Base-by-base conservation (phyloP, 2,113 vertebrate species). In the Microcebus griseorufus region DNA sequence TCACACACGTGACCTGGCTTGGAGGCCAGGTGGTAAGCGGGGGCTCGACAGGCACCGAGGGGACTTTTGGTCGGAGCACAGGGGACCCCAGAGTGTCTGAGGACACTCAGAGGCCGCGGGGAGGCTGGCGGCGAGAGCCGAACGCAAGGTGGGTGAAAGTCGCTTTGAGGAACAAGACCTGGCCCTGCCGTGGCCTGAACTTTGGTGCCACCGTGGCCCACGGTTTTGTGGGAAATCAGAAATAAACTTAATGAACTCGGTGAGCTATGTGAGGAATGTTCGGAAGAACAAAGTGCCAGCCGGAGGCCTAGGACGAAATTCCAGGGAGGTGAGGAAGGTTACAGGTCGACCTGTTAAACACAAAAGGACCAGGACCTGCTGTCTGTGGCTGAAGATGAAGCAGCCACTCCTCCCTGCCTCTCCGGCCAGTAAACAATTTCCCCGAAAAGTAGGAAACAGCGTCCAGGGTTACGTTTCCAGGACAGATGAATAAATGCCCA, bases 1-100 rank as follows among this genome's bases (percentile, higher is more conserved):
- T 18, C 5, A 2, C 9, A 25, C 34, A 1, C 0, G 0, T 0
- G 32, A 18, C 29, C 0, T 4, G 45, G 62, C 82, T 53, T 6
- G 29, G 83, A 22, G 0, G 0, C 14, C 13, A 2, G 78, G 11
- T 0, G 27, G 58, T 1, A 12, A 60, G 6, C 29, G 20, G 64
- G 3, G 14, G 14, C 72, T 1, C 18, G 23, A 14, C 9, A 13
- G 9, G 53, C 42, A 2, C 0, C 0, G 9, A 51, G 27, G 48
- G 53, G 42, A 53, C 51, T 0, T 2, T 5, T 6, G 9, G 65
- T 51, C 39, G 9, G 11, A 10, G 18, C 0, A 1, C 14, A 9
- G 27, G 7, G 34, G 0, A 0, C 0, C 0, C 39, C 69, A 39
- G 1, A 9, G 45, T 29, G 11, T 23, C 0, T 6, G 20, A 6